Conservation (phyloP, 2,797 vertebrate species). For the Lagocephalus sceleratus region DNA sequence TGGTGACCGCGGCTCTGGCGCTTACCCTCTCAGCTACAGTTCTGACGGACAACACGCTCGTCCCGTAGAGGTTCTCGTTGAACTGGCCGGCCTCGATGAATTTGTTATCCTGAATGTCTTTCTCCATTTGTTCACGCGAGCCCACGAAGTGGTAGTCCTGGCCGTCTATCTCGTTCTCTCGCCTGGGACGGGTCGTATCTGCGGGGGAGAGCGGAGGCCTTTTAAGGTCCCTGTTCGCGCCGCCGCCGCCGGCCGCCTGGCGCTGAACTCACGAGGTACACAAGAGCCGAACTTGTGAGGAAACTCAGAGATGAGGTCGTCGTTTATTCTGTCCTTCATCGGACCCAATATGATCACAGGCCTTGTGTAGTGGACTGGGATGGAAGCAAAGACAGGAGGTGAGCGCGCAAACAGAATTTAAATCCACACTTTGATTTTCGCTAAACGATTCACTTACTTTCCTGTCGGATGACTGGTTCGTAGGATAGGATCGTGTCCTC, state of each 20-base stretch:
- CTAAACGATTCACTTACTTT: conserved; percentile 85
- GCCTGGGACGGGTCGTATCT: conserved; percentile 94
- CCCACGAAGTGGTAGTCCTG: conserved; percentile 97
- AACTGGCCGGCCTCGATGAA: conserved; percentile 99
- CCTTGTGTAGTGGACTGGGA: conserved; percentile 92
- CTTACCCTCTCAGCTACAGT: conserved; percentile 95
- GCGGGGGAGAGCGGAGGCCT: conserved; percentile 15
- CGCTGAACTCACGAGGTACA: conserved; percentile 89
- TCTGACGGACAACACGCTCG: conserved; percentile 95
- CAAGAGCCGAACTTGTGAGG: conserved; percentile 99
- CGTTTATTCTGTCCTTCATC: conserved; percentile 95
- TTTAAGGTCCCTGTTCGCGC: conserved; percentile 1
- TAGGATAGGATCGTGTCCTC: conserved; percentile 98
- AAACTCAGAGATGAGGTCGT: conserved; percentile 98
- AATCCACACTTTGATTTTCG: neutral
- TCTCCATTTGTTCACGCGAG: conserved; percentile 98
- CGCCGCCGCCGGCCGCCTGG: neutral
- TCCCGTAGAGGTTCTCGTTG: conserved; percentile 98
- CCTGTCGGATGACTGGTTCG: conserved; percentile 95
- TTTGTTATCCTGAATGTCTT: conserved; percentile 99
- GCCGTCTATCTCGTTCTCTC: conserved; percentile 93
- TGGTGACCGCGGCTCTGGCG: neutral
- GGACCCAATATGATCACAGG: conserved; percentile 98
- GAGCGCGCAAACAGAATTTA: conserved; percentile 1
- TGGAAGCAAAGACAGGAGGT: neutral